phyloP scores from a whole-genome alignment of 2,113 vertebrate genomes.

The Cottus gobio region DNA sequence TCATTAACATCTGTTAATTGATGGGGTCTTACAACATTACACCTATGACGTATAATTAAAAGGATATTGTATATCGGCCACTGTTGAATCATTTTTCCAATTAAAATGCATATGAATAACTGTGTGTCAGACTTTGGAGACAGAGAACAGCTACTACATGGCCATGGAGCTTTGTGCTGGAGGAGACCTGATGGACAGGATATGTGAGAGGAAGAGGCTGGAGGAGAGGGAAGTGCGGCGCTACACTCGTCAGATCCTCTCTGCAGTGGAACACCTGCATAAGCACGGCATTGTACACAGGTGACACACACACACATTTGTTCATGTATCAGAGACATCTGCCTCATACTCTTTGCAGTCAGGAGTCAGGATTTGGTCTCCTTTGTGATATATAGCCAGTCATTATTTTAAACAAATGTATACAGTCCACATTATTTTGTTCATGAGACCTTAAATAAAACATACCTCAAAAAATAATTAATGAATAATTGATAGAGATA shows the following conservation, averaged over 20 bases:
- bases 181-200: conserved; percentile 88
- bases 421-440: neutral
- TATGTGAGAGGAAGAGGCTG: conserved; percentile 86
- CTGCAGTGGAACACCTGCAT: conserved; percentile 85
- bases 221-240: conserved; percentile 85
- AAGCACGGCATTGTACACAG: conserved; percentile 86
- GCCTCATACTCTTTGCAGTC: neutral
- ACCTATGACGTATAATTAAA: neutral
- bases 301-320: conserved; percentile 55
- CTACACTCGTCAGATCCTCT: conserved; percentile 87
- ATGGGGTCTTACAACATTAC: neutral
- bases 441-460: neutral
- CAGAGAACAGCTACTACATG: conserved; percentile 89
- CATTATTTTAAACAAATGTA: neutral
- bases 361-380: neutral
- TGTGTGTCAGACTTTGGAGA: conserved; percentile 85
- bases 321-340: neutral
- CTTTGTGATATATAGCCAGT: neutral
- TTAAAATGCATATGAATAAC: neutral
- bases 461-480: too few relatives aligned
- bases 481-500: too few relatives aligned
- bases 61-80: neutral
- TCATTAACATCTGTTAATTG: neutral
- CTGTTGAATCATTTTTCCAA: neutral
- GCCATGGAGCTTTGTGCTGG: conserved; percentile 87